These are phyloP conservation scores for Falco naumanni DNA, from an alignment of 2,797 vertebrate genomes.

Conservation along the genomic window DNA sequence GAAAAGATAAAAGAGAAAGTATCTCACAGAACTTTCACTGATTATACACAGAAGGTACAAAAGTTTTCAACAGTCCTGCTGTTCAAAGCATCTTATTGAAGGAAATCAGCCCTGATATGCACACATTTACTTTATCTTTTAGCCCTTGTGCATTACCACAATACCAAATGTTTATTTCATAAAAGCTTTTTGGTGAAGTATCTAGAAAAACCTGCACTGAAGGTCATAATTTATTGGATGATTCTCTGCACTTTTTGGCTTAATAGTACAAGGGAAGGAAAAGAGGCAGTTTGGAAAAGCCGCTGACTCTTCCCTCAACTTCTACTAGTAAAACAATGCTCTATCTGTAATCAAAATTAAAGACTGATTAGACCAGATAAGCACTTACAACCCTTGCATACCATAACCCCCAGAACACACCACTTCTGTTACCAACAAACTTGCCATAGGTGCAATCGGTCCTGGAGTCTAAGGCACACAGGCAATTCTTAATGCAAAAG, in stretches of 20 bases:
- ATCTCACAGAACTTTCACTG: neutral
- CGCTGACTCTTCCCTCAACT: neutral
- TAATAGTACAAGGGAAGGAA: neutral
- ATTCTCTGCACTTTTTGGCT: neutral
- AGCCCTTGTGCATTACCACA: neutral
- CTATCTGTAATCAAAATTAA: neutral
- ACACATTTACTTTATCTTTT: neutral
- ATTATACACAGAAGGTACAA: neutral
- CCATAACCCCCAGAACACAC: neutral
- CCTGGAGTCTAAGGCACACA: fast-evolving
- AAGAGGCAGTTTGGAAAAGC: neutral
- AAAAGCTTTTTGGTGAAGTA: neutral
- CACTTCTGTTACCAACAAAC: neutral
- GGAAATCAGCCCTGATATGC: neutral
- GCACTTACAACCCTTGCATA: neutral
- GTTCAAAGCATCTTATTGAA: neutral
- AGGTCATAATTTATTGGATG: neutral
- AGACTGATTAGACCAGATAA: neutral
- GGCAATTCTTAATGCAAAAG: neutral
- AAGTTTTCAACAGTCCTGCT: neutral
- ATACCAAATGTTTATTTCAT: neutral
- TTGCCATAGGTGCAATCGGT: neutral
- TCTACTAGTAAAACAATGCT: neutral
- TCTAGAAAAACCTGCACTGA: neutral
- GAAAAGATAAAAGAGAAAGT: neutral